Base-by-base conservation (phyloP, 2,113 vertebrate genomes). In the Thunnus maccoyii region DNA sequence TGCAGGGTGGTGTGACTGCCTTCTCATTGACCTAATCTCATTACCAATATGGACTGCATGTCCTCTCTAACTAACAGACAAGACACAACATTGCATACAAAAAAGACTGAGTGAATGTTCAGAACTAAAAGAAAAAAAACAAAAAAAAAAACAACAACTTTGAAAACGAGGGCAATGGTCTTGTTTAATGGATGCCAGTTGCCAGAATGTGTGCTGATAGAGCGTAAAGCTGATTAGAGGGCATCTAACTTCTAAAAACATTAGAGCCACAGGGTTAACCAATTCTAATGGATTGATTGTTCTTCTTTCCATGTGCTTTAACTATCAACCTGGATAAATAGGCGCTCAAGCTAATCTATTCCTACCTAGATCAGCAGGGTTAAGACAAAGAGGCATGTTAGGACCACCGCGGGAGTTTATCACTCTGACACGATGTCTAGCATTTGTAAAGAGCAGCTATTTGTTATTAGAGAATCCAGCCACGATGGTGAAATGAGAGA, bases 301-400 rank as follows among this genome's bases (percentile, higher is more conserved):
- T 86, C 75, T 64, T 72, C 61, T 83, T 79, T 88, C 75, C 69
- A 16, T 80, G 84, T 74, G 80, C 78, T 82, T 79, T 81, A 84
- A 82, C 90, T 82, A 83, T 89, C 87, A 88, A 84, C 64, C 76
- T 76, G 86, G 91, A 92, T 87, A 65, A 92, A 92, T 89, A 55
- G 79, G 80, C 80, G 57, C 58, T 22, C 5, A 56, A 18, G 84
- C 80, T 86, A 88, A 92, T 91, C 84, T 89, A 64, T 86, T 86
- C 73, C 80, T 76, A 81, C 82, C 82, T 80, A 74, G 72, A 84
- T 86, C 85, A 72, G 78, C 55, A 30, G 18, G 22, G 70, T 15
- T 22, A 62, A 85, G 89, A 91, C 87, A 87, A 83, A 88, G 86
- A 63, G 54, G 84, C 83, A 71, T 60, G 85, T 78, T 67, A 15